A percentile compares a stretch with the other conserved stretches of the same genome.
Evolutionary conservation across 53 echinoderm and acorn worm genomes (phyloP).

Genomic region (Holothuria scabra): DNA sequence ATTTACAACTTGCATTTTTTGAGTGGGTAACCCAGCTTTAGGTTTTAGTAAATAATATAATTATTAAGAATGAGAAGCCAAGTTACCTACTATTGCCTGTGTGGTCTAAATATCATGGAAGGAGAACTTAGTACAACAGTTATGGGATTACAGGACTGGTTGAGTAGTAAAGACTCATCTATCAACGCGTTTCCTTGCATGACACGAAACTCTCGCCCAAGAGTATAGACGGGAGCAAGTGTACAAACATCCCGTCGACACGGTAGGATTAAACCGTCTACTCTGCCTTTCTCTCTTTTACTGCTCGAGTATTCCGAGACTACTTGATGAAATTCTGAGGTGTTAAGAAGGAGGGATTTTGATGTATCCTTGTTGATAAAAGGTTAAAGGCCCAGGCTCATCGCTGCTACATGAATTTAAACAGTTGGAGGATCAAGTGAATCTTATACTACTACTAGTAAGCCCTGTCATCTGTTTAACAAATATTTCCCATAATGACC

Average conservation of each 20-base stretch:
- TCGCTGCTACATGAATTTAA: too few species aligned
- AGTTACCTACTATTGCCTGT: constrained; percentile 27
- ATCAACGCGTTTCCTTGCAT: constrained; percentile 26
- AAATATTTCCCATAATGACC: too few species aligned
- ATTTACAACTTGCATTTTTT: too few species aligned
- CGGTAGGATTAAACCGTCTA: constrained; percentile 18
- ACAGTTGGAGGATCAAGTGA: too few species aligned
- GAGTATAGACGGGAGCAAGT: constrained; percentile 17
- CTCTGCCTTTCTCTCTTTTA: background rate
- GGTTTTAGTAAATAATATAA: too few species aligned
- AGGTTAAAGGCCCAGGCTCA: background rate
- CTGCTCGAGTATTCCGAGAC: too few species aligned
- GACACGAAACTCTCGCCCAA: constrained; percentile 27
- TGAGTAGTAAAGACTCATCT: constrained; percentile 29
- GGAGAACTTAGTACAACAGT: background rate
- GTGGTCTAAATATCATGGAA: background rate
- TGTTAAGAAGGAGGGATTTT: constrained; percentile 24
- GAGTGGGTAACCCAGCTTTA: too few species aligned
- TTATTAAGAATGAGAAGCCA: background rate
- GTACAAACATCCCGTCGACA: constrained; percentile 39
- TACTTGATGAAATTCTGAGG: constrained; percentile 11
- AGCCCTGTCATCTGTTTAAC: too few species aligned
- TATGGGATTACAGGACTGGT: constrained; percentile 11
- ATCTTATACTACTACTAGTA: too few species aligned
- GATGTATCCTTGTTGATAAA: constrained; percentile 14